A percentile compares a stretch with the other conserved stretches of the same genome.
phyloP scores from a whole-genome alignment of 2,797 vertebrate species.

The Clarias platycephalus region DNA sequence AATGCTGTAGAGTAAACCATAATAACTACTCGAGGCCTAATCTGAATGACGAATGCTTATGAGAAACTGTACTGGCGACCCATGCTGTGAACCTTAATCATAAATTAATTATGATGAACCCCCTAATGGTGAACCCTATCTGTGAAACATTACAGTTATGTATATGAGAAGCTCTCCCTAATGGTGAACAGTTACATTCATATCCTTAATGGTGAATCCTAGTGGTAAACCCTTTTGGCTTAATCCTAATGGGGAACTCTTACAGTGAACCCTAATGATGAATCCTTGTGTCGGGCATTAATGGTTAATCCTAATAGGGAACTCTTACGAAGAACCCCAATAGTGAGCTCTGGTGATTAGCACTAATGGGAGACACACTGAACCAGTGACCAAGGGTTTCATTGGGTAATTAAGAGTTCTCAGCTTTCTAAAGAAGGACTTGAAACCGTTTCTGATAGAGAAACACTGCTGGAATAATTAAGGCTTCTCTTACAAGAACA shows the following conservation, averaged over 20 bases:
- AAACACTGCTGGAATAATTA: neutral
- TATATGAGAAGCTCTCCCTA: neutral
- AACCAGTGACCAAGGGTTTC: neutral
- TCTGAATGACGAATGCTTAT: neutral
- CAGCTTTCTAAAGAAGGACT: neutral
- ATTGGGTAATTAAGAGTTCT: neutral
- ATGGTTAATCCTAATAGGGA: neutral
- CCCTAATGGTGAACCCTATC: neutral
- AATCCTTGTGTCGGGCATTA: neutral
- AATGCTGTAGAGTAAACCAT: neutral
- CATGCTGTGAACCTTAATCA: slow-evolving; percentile 10
- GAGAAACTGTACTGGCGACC: neutral
- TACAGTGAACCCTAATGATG: neutral
- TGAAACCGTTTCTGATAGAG: neutral
- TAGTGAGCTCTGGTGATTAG: neutral
- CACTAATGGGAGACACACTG: neutral
- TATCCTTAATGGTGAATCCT: slow-evolving; percentile 9
- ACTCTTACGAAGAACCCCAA: neutral
- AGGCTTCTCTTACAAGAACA: too few species aligned
- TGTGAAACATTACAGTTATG: neutral
- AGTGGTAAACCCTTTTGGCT: neutral
- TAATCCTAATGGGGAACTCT: slow-evolving; percentile 3
- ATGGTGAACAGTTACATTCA: neutral
- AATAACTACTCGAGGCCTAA: neutral
- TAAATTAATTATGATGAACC: slow-evolving; percentile 1